These are phyloP conservation scores for Achroia grisella DNA, from an alignment of 1,140 invertebrate genomes.

Conservation along the genomic window DNA sequence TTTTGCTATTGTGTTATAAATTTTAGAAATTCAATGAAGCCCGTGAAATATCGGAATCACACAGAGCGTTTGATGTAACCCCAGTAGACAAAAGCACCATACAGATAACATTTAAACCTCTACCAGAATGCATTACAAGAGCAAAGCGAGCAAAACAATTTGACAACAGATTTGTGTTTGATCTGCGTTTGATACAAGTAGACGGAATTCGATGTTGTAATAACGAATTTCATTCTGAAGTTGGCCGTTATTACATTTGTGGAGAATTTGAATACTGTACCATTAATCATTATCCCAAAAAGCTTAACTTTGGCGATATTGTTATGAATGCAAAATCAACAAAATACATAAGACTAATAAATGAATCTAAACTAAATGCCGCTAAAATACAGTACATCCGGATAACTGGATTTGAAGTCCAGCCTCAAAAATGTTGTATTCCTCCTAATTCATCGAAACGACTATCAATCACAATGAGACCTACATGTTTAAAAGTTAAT, in stretches of 20 bases:
- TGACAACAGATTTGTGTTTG: conserved; percentile 52
- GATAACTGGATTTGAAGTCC: conserved; percentile 35
- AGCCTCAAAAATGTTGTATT: conserved; percentile 36
- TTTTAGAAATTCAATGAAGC: conserved; percentile 56
- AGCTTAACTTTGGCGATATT: conserved; percentile 47
- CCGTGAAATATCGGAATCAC: conserved; percentile 46
- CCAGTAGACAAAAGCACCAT: conserved; percentile 27
- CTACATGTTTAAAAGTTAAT: conserved; percentile 33
- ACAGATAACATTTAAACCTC: conserved; percentile 46
- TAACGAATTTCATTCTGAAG: conserved; percentile 52
- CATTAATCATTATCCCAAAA: conserved; percentile 41
- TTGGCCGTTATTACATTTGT: conserved; percentile 55
- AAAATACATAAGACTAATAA: conserved; percentile 39
- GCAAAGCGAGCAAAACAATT: conserved; percentile 28
- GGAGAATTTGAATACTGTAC: conserved; percentile 50
- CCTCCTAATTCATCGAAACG: conserved; percentile 37
- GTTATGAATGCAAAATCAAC: conserved; percentile 32
- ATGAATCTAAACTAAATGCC: conserved; percentile 38
- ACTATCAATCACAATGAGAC: conserved; percentile 36
- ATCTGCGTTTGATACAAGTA: conserved; percentile 50
- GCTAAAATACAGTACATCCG: conserved; percentile 40
- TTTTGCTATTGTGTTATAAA: background rate
- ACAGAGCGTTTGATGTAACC: conserved; percentile 45
- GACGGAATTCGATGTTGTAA: conserved; percentile 46
- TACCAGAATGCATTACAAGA: conserved; percentile 51